Percentiles rank a stretch among this genome's conserved stretches.
phyloP scores from a whole-genome alignment of 2,113 vertebrate genomes.

The Eurypyga helias region DNA sequence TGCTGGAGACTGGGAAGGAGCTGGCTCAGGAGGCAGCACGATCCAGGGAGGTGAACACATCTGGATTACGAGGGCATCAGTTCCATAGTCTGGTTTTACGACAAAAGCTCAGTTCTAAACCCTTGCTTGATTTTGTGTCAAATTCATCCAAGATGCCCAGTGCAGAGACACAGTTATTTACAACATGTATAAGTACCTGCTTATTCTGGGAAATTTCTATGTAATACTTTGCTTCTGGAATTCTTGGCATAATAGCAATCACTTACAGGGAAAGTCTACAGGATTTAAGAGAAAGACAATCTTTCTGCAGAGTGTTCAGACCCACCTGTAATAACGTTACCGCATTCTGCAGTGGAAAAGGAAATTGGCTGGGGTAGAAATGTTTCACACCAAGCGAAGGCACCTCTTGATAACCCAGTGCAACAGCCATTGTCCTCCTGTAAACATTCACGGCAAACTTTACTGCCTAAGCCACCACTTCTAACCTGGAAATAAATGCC shows the following conservation, averaged over 20 bases:
- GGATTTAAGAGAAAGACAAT: neutral
- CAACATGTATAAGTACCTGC: neutral
- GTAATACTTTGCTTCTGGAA: neutral
- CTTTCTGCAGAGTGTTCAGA: neutral
- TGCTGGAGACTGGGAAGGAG: neutral
- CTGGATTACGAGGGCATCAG: neutral
- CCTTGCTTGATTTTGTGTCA: neutral
- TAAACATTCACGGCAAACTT: constrained; percentile 17
- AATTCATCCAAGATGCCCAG: neutral
- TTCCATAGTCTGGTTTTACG: neutral
- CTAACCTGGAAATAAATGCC: constrained; percentile 39
- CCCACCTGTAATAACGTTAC: neutral
- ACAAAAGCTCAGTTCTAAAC: neutral
- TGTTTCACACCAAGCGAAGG: neutral
- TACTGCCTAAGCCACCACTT: neutral
- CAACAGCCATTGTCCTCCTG: neutral
- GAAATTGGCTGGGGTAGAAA: constrained; percentile 15
- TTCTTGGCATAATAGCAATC: neutral
- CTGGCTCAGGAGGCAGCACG: neutral
- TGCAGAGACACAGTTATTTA: neutral
- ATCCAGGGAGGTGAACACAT: neutral
- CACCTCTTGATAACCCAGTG: neutral
- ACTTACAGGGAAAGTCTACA: neutral
- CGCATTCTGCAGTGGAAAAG: neutral
- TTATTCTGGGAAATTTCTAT: neutral